phyloP scores from a whole-genome alignment of 1,140 invertebrate genomes.

The Phocides pigmalion region DNA sequence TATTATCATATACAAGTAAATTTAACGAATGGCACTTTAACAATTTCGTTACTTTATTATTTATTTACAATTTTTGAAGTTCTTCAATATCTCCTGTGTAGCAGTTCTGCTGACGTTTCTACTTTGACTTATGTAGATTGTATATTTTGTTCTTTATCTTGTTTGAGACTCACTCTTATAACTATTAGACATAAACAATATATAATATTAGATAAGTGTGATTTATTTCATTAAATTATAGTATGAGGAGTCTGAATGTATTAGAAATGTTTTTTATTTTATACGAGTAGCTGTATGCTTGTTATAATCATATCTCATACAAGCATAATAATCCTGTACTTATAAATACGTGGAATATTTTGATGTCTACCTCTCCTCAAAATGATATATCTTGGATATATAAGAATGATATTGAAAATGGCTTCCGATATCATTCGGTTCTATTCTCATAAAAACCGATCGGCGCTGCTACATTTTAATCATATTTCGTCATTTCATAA shows the following conservation, averaged over 20 bases:
- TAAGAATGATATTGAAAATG: constrained; percentile 19
- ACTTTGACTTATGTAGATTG: constrained; percentile 25
- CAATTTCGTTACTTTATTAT: constrained; percentile 1
- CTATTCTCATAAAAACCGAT: background rate
- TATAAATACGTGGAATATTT: constrained; percentile 27
- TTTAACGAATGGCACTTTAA: too few species aligned
- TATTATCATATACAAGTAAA: too few species aligned
- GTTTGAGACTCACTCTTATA: constrained; percentile 34
- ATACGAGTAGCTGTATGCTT: constrained; percentile 24
- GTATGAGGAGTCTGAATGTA: constrained; percentile 24
- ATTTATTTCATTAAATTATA: constrained; percentile 30
- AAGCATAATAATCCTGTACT: constrained; percentile 24
- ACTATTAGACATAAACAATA: constrained; percentile 21
- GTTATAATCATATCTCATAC: constrained; percentile 8
- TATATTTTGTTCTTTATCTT: constrained; percentile 38
- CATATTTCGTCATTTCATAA: background rate
- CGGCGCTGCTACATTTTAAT: background rate
- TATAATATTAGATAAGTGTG: constrained; percentile 42
- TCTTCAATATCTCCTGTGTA: constrained; percentile 6
- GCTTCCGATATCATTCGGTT: background rate
- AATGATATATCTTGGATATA: constrained; percentile 17
- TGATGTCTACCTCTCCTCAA: constrained; percentile 28
- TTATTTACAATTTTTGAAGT: constrained; percentile 11
- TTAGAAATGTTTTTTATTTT: constrained; percentile 29
- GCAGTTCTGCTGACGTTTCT: constrained; percentile 11